A percentile compares a stretch with the other conserved stretches of the same genome.
Evolutionary conservation across 2,888 invertebrate species (phyloP).

Genomic region (Suillia variegata): DNA sequence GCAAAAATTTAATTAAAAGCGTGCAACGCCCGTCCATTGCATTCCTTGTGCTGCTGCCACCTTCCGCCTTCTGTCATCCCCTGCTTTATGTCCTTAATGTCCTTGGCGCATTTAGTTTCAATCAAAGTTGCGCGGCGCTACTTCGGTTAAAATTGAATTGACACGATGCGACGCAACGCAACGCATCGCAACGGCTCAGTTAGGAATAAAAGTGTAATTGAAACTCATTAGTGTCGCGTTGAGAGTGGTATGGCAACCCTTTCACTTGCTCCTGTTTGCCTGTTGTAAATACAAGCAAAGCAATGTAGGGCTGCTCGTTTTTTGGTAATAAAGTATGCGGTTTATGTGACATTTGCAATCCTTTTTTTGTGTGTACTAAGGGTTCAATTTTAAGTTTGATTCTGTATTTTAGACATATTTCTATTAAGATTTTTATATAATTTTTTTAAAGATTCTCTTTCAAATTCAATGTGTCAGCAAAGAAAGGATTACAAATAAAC

Average conservation of each 20-base stretch:
- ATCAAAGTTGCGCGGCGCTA: conserved; percentile 43
- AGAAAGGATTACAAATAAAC: no score
- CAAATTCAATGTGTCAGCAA: no score
- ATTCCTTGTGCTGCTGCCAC: no score
- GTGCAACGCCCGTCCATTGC: background rate
- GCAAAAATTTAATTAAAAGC: conserved; percentile 48
- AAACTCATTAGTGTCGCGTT: conserved; percentile 51
- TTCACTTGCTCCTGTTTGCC: background rate
- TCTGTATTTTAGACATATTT: no score
- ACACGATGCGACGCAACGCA: conserved; percentile 25
- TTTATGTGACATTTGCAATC: conserved; percentile 18
- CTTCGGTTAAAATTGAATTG: conserved; percentile 1
- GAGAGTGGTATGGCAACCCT: conserved; percentile 31
- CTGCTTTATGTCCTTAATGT: background rate
- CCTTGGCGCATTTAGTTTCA: conserved; percentile 44
- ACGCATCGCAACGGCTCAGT: background rate
- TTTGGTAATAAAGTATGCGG: conserved; percentile 21
- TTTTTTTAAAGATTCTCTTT: no score
- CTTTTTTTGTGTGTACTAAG: no score
- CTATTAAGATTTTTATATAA: no score
- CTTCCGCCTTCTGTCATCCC: no score
- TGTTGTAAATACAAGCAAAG: no score
- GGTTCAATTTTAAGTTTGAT: no score
- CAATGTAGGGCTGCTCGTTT: no score
- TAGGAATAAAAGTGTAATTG: conserved; percentile 37